Evolutionary conservation across 2,797 vertebrate species (phyloP).

Genomic region (Gymnocypris eckloni): DNA sequence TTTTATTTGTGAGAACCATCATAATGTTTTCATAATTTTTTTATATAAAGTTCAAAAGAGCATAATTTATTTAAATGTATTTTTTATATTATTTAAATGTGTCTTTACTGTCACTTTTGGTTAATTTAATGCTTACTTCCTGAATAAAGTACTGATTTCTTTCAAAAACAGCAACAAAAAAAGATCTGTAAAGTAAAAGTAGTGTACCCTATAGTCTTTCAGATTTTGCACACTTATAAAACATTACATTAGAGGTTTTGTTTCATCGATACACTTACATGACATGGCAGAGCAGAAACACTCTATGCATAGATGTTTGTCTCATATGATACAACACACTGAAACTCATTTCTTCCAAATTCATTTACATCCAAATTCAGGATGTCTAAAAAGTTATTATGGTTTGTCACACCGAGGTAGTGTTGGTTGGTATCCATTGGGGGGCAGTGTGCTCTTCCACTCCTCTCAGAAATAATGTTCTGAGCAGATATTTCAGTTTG

Average conservation of each 20-base stretch:
- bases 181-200: too few relatives aligned
- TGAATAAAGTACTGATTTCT: neutral
- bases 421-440: conserved; percentile 55
- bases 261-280: neutral
- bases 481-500: conserved; percentile 39
- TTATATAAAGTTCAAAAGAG: neutral
- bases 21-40: neutral
- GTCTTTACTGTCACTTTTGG: neutral
- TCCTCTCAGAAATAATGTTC: neutral
- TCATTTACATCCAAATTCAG: neutral
- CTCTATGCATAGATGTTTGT: neutral
- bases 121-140: neutral
- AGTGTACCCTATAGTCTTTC: neutral
- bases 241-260: neutral
- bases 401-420: neutral
- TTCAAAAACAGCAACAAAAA: neutral
- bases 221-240: neutral
- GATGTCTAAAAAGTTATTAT: neutral
- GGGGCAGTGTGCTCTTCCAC: conserved; percentile 59
- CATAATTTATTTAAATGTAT: neutral
- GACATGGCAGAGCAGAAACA: neutral
- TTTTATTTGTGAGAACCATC: neutral
- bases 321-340: neutral
- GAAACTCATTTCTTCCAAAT: neutral
- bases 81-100: too few relatives aligned